These are phyloP conservation scores for Hylomyscus alleni DNA, from an alignment of 2,797 vertebrate genomes.

Conservation along the genomic window DNA sequence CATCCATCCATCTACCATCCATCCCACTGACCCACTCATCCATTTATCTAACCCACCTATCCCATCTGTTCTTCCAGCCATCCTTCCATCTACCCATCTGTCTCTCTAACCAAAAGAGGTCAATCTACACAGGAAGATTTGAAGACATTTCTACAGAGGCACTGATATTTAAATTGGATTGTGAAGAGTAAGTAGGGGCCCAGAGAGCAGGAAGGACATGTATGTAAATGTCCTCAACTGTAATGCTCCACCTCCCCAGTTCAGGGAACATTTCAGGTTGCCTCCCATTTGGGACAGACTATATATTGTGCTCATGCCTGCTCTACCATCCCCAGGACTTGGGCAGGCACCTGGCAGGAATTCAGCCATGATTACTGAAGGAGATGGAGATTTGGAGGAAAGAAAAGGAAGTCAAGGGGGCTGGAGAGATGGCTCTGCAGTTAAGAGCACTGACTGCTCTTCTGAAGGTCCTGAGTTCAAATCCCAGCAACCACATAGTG, in stretches of 20 bases:
- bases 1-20: background rate
- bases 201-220: background rate
- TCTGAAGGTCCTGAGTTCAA: too few relatives aligned
- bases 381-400: background rate
- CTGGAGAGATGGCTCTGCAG: too few relatives aligned
- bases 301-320: rapidly evolving
- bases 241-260: background rate
- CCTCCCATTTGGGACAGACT: background rate
- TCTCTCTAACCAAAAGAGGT: background rate
- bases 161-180: background rate
- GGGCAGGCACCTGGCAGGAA: background rate
- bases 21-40: background rate
- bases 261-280: background rate
- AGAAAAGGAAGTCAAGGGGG: background rate
- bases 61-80: background rate
- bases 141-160: background rate
- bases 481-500: too few relatives aligned
- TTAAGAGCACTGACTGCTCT: too few relatives aligned
- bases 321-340: background rate
- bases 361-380: rapidly evolving
- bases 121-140: background rate
- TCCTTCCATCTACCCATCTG: background rate
- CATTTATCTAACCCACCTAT: background rate
- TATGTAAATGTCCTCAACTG: too few relatives aligned
- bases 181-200: background rate